Base-by-base conservation (phyloP, 2,888 invertebrate genomes). In the Emmelina monodactyla region DNA sequence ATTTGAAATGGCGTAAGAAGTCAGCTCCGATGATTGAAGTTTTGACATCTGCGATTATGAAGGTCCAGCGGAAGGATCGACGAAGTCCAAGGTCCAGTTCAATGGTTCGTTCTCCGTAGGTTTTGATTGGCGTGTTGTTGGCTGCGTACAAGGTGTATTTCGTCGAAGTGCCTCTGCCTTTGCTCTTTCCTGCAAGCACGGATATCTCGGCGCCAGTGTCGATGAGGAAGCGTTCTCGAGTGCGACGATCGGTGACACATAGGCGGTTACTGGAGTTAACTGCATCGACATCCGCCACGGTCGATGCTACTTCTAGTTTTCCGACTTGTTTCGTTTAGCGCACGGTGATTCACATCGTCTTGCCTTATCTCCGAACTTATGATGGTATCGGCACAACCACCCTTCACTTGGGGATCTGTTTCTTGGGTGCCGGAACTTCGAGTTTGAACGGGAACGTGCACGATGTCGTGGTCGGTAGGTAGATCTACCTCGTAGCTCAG, bases 151-250 rank as follows among this genome's bases (percentile, higher is more conserved):
- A 29, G 11, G 34, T 37, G 28, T 38, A 38, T 14, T 22, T 33
- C 9, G 15, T 36, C 9, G 31, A 11, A 34, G 36, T 3, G 14
- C n/a, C 3, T 22, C 16, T 10, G 28, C 31, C 22, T 31, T 36
- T 36, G 3, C 31, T 28, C 30, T n/a, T 28, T 3, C 19, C 30
- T 1, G 37, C 33, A 22, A 39, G 13, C 14, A 41, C 35, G 12
- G 46, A 43, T 6, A 43, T 40, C 3, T 45, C 39, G 4, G 42
- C 42, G 12, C 42, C 42, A 14, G 38, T 42, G 33, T 42, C 42
- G 2, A 42, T 37, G 10, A 45, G 37, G 16, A 42, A 43, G 13
- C 40, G 38, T 22, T 39, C 31, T 19, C 28, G 14, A 2, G 35
- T 39, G n/a, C 38, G 11, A 2, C 32, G 22, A 22, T 46, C 42